Conservation (phyloP, 2,113 vertebrate genomes). For the Neotoma lepida region DNA sequence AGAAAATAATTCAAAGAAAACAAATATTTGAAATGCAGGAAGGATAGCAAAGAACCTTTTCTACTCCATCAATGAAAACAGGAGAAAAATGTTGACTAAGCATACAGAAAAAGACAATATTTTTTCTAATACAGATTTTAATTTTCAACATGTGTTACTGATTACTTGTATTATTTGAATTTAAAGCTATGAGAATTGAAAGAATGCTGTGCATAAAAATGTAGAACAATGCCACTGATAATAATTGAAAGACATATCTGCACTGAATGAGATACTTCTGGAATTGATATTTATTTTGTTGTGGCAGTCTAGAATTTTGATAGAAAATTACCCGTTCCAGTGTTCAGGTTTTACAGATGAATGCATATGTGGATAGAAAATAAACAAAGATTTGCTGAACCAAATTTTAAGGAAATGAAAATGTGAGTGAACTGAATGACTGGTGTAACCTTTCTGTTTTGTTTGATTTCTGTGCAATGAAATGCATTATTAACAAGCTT, state of each 20-base stretch:
- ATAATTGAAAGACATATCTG: slow-evolving; percentile 22
- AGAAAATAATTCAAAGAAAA: background rate
- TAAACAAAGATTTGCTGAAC: slow-evolving; percentile 70
- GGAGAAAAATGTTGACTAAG: background rate
- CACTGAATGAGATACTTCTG: slow-evolving; percentile 40
- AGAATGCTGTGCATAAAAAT: background rate
- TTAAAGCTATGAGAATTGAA: background rate
- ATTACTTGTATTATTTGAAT: background rate
- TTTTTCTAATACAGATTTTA: background rate
- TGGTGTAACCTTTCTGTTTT: slow-evolving; percentile 32
- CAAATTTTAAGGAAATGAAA: slow-evolving; percentile 60
- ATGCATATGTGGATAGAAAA: background rate
- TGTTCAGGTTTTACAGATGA: background rate
- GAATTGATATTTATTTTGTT: slow-evolving; percentile 3
- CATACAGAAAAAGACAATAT: background rate
- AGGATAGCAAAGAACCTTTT: background rate
- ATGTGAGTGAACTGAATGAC: slow-evolving; percentile 49
- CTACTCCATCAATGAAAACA: background rate
- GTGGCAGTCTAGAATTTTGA: background rate
- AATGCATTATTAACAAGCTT: background rate
- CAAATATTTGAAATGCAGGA: background rate
- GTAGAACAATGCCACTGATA: background rate
- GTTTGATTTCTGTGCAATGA: slow-evolving; percentile 12
- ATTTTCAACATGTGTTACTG: background rate
- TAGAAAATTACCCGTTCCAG: background rate